phyloP scores from a whole-genome alignment of 2,888 invertebrate species.

The Marasmarcha lunaedactyla region DNA sequence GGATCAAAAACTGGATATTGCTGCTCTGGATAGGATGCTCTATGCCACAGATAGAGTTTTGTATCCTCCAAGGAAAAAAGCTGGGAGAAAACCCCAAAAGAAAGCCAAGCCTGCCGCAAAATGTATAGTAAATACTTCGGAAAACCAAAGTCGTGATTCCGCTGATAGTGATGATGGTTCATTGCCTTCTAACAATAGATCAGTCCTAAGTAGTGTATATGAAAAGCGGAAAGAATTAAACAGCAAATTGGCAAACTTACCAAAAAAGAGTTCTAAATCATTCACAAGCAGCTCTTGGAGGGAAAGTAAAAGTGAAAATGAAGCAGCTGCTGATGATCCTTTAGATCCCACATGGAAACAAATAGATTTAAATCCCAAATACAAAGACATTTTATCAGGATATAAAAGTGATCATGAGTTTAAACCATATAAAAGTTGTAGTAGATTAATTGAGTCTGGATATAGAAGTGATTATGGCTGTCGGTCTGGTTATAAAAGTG shows the following conservation, averaged over 20 bases:
- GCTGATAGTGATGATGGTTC: conserved; percentile 51
- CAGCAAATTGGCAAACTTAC: conserved; percentile 48
- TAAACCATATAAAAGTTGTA: conserved; percentile 63
- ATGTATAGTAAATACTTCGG: conserved; percentile 47
- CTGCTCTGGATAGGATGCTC: conserved; percentile 75
- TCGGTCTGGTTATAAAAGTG: conserved; percentile 62
- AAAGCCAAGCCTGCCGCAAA: conserved; percentile 43
- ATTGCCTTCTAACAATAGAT: conserved; percentile 34
- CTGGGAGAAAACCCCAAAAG: conserved; percentile 73
- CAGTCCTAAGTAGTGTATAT: conserved; percentile 60
- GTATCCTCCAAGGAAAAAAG: conserved; percentile 82
- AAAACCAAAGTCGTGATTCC: conserved; percentile 59
- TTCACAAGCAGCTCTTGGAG: conserved; percentile 48
- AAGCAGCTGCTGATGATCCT: conserved; percentile 64
- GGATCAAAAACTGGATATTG: conserved; percentile 62
- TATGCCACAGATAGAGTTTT: conserved; percentile 81
- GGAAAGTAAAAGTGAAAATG: conserved; percentile 61
- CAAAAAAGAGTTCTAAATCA: conserved; percentile 46
- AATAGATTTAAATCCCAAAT: conserved; percentile 74
- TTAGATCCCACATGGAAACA: conserved; percentile 75
- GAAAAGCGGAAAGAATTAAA: conserved; percentile 63
- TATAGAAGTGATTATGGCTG: conserved; percentile 74
- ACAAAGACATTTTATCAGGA: conserved; percentile 70
- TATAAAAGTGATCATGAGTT: conserved; percentile 73
- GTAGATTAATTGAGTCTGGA: conserved; percentile 66